Conservation (phyloP, 2,888 invertebrate genomes). For the Diabrotica balteata region DNA sequence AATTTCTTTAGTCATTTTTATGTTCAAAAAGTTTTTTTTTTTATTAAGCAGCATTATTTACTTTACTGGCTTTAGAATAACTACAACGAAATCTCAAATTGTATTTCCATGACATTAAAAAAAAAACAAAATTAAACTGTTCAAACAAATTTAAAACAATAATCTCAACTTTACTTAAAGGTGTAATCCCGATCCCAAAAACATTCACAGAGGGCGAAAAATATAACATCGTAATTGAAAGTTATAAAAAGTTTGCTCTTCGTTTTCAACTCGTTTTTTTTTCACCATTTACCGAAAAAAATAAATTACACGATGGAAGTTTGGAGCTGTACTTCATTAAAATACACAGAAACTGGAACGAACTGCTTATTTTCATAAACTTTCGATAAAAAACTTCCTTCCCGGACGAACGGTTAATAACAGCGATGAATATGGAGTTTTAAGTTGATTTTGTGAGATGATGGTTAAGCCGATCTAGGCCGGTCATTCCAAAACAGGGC, state of each 20-base stretch:
- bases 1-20: no score
- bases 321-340: slow-evolving; percentile 14
- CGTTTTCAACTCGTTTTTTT: neutral
- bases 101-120: no score
- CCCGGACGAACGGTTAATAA: slow-evolving; percentile 4
- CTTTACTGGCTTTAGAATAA: no score
- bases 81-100: no score
- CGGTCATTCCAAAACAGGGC: slow-evolving; percentile 14
- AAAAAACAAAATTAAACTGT: no score
- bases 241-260: slow-evolving; percentile 5
- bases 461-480: slow-evolving; percentile 1
- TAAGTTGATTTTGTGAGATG: slow-evolving; percentile 9
- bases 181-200: no score
- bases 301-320: slow-evolving; percentile 13
- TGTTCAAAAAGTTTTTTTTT: no score
- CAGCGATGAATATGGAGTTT: slow-evolving; percentile 10
- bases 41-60: no score
- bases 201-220: neutral
- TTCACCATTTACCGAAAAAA: neutral
- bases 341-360: slow-evolving; percentile 4
- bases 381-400: slow-evolving; percentile 7
- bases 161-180: no score
- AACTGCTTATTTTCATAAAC: slow-evolving; percentile 14
- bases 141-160: no score
- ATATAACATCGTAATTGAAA: slow-evolving; percentile 8